These are phyloP conservation scores for Euzophera pinguis DNA, from an alignment of 2,888 invertebrate species.

Conservation along the genomic window DNA sequence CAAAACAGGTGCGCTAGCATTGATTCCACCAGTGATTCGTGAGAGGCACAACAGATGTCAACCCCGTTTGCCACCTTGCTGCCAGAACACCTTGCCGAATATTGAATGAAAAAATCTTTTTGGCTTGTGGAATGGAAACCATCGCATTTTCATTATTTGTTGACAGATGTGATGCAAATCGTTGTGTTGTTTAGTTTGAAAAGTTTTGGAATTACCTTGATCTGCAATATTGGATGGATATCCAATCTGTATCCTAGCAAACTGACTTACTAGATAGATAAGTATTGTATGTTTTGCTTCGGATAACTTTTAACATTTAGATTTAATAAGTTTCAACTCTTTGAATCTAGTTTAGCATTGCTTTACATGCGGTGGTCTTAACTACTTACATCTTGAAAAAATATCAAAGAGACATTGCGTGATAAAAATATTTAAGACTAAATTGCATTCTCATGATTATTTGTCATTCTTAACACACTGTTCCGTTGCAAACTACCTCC, in stretches of 20 bases:
- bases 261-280: not conserved
- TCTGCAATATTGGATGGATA: not conserved
- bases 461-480: conserved; percentile 14
- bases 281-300: not conserved
- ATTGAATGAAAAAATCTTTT: conserved; percentile 24
- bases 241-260: not conserved
- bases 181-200: no score
- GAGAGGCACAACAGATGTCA: conserved; percentile 52
- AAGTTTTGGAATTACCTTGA: no score
- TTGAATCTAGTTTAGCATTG: no score
- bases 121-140: no score
- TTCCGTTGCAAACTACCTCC: conserved; percentile 8
- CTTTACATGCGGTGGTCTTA: no score
- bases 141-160: no score
- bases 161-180: no score
- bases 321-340: no score
- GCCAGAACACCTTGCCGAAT: conserved; percentile 50
- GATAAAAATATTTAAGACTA: not conserved
- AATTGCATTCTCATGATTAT: conserved; percentile 9
- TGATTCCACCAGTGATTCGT: conserved; percentile 60
- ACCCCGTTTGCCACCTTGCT: conserved; percentile 50
- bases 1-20: conserved; percentile 64
- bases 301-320: no score
- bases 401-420: no score
- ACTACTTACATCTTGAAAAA: no score